Evolutionary conservation across 1,140 invertebrate genomes (phyloP), one percentile per base, ranked within the genome.

Genomic region (Caenorhabditis brenneri): DNA sequence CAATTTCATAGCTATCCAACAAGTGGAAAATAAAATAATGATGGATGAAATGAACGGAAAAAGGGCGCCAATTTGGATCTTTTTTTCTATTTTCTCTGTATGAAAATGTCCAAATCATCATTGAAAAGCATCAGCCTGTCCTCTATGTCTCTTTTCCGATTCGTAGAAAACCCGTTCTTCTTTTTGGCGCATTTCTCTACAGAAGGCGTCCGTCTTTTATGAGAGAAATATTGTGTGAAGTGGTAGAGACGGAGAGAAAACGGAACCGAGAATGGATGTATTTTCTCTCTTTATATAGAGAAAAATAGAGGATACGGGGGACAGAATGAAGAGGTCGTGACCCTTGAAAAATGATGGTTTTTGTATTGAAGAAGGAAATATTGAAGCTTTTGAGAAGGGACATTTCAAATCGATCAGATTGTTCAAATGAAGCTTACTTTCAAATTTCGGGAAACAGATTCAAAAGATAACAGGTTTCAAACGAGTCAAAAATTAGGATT

Each of bases 1-100:
- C 9, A 29, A 51, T 19, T 51, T 19, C 24, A 27, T 42, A 42
- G 39, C n/a, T n/a, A 42, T 6, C 24, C 7, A 55, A 55, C 53
- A 55, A 29, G 9, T 27, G 24, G 53, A 55, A 55, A 55, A 55
- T 51, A 51, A 16, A 51, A 51, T 51, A 22, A 51, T 51, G 49
- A 51, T 27, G 53, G 22, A 10, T 6, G 19, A n/a, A n/a, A 51
- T 5, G n/a, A n/a, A 24, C 9, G 15, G 58, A n/a, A 74, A 74
- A 74, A 65, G 60, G 60, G 60, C 60, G 60, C 60, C 60, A 65
- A 65, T 39, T 65, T 74, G 65, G 42, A 74, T 74, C 53, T 36
- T 65, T 65, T 65, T 65, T 31, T 16, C 19, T 65, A 19, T 27
- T 27, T 36, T 33, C 29, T 15, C 22, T 42, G 19, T 12, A 74